phyloP scores from a whole-genome alignment of 37 sponge, comb jelly and placozoan genomes.

The Spongilla lacustris region DNA sequence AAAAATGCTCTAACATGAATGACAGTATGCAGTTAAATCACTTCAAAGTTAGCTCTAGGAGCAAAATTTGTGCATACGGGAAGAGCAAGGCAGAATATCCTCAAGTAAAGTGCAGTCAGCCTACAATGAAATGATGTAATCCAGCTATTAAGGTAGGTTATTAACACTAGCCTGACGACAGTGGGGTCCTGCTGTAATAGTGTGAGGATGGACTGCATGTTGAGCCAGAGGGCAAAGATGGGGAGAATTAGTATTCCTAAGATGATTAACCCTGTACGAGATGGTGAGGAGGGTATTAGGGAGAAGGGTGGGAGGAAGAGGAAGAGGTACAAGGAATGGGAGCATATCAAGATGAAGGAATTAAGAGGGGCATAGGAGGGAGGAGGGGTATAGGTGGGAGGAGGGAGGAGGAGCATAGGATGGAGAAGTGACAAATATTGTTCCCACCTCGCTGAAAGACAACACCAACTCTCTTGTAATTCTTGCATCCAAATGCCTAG shows the following conservation, averaged over 20 bases:
- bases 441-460: slow-evolving; percentile 15
- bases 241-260: not conserved
- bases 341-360: not conserved
- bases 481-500: slow-evolving; percentile 25
- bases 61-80: no score
- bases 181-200: not conserved
- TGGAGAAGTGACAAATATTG: not conserved
- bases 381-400: not conserved
- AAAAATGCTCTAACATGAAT: not conserved
- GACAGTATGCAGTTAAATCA: not conserved
- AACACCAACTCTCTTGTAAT: slow-evolving; percentile 24
- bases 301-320: not conserved
- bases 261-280: not conserved
- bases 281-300: not conserved
- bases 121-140: not conserved
- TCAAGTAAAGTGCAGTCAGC: not conserved
- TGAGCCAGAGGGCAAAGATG: slow-evolving; percentile 5
- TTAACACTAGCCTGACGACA: not conserved
- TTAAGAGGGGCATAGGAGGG: not conserved
- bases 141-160: not conserved
- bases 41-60: no score
- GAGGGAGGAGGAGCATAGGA: not conserved
- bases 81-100: not conserved
- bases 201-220: slow-evolving; percentile 2
- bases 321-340: not conserved